These are phyloP conservation scores for Zapus hudsonius DNA, from an alignment of 2,113 vertebrate species.

Conservation along the genomic window DNA sequence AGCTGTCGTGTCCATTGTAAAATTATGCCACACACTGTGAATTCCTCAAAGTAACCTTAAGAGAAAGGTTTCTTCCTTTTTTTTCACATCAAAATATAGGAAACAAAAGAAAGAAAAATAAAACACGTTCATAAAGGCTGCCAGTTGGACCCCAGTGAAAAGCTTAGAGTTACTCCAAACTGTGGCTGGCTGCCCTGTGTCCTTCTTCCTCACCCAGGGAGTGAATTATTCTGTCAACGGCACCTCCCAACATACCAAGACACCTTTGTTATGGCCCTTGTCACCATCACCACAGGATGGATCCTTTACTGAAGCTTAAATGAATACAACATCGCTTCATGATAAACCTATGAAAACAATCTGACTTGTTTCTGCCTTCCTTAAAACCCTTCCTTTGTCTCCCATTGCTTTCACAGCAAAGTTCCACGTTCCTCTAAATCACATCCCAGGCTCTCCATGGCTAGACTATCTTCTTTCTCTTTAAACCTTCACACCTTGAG, in stretches of 20 bases:
- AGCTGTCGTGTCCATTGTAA: not conserved
- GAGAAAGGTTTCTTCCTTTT: not conserved
- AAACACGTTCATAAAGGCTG: not conserved
- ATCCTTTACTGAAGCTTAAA: not conserved
- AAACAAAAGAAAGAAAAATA: not conserved
- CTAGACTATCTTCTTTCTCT: not conserved
- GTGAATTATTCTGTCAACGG: not conserved
- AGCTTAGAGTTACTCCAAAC: not conserved
- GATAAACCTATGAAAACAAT: not conserved
- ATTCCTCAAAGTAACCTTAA: not conserved
- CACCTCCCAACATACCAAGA: not conserved
- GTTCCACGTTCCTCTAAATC: not conserved
- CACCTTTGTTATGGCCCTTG: not conserved
- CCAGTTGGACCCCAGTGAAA: not conserved
- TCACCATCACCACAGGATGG: not conserved
- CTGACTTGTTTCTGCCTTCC: not conserved
- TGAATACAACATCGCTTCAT: not conserved
- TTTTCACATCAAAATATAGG: not conserved
- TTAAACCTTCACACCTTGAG: not conserved
- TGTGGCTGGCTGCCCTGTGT: too few species aligned
- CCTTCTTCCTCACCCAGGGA: too few species aligned
- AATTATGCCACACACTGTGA: not conserved
- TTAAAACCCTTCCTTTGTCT: not conserved
- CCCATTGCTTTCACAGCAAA: not conserved
- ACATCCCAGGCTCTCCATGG: not conserved